These are phyloP conservation scores for Campopleginae sp. DNA, from an alignment of 2,888 invertebrate genomes.

Conservation along the genomic window DNA sequence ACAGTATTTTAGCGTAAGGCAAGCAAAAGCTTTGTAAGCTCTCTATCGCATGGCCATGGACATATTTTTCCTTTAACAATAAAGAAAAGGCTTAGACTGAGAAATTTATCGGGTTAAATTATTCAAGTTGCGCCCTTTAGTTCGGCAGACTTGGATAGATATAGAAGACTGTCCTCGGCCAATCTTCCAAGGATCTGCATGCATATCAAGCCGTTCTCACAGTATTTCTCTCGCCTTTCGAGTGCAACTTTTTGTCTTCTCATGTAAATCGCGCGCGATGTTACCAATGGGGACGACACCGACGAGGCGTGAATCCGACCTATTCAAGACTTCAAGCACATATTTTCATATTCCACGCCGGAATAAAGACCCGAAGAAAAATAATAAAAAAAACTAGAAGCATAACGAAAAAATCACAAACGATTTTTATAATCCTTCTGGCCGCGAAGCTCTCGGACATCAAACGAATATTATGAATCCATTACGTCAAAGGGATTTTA, in stretches of 20 bases:
- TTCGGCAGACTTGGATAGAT: background rate
- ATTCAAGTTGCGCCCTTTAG: conserved; percentile 19
- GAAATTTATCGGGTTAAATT: background rate
- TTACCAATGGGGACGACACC: conserved; percentile 18
- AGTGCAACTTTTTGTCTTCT: conserved; percentile 79
- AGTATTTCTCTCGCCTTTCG: conserved; percentile 62
- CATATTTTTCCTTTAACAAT: background rate
- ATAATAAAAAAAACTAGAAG: background rate
- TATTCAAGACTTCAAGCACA: conserved; percentile 77
- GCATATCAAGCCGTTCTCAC: conserved; percentile 33
- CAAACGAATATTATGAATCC: conserved; percentile 52
- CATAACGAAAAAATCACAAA: conserved; percentile 38
- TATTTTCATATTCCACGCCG: conserved; percentile 73
- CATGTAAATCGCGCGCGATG: conserved; percentile 77
- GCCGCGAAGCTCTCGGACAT: background rate
- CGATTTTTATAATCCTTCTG: conserved; percentile 27
- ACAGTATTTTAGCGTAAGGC: conserved; percentile 41
- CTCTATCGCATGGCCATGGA: conserved; percentile 31
- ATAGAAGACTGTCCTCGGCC: conserved; percentile 2
- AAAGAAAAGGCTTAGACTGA: conserved; percentile 25
- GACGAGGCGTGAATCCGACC: conserved; percentile 46
- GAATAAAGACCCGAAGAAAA: conserved; percentile 26
- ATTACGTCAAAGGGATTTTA: conserved; percentile 10
- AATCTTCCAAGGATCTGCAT: conserved; percentile 10
- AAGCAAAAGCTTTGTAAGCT: conserved; percentile 49